Conservation (phyloP, 2,797 vertebrate species). For the Octomys mimax region DNA sequence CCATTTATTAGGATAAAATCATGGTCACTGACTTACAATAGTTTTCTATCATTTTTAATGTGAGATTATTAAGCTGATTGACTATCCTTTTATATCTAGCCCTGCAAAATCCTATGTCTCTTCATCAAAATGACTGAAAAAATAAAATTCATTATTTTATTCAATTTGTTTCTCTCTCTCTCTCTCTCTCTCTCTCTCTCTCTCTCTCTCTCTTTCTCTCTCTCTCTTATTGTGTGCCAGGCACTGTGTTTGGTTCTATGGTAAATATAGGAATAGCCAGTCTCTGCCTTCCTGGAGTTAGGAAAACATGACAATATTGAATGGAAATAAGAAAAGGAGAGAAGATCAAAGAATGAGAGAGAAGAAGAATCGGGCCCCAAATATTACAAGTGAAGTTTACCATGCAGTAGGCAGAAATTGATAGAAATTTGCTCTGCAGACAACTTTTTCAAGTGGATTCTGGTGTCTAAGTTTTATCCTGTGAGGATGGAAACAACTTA, state of each 20-base stretch:
- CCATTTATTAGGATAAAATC: not conserved
- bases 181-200: not conserved
- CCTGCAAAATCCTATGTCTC: not conserved
- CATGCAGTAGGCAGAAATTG: not conserved
- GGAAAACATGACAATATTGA: not conserved
- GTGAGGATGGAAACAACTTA: not conserved
- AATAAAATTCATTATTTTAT: not conserved
- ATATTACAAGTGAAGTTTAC: not conserved
- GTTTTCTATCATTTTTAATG: not conserved
- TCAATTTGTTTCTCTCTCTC: not conserved
- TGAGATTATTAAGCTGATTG: not conserved
- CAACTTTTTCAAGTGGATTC: not conserved
- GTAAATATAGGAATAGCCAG: not conserved
- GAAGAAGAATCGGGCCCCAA: not conserved
- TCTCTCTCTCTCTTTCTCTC: not conserved
- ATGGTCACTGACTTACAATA: not conserved
- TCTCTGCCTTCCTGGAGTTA: not conserved
- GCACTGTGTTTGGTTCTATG: not conserved
- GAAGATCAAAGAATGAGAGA: not conserved
- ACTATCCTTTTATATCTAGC: not conserved
- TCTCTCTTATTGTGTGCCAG: not conserved
- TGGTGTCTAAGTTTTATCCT: not conserved
- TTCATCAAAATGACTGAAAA: conserved; percentile 11
- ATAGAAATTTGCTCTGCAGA: not conserved
- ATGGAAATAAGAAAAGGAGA: not conserved